These are phyloP conservation scores for Pholis gunnellus DNA, from an alignment of 2,113 vertebrate species.

Conservation along the genomic window DNA sequence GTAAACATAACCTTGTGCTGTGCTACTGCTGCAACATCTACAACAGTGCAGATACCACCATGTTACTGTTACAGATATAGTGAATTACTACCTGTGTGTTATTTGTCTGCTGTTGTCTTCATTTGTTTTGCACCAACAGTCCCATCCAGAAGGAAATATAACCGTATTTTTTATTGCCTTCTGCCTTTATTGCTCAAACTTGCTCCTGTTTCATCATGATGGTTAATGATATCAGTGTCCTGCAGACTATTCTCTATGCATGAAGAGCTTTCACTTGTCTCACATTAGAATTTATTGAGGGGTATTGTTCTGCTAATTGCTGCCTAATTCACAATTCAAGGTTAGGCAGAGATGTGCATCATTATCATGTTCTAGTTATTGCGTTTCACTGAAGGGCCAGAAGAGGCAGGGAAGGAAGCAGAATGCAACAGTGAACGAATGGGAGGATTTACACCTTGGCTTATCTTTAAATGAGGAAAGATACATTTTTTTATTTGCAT, in stretches of 20 bases:
- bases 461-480: not conserved
- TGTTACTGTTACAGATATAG: not conserved
- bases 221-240: constrained; percentile 27
- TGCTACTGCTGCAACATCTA: not conserved
- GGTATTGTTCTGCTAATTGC: not conserved
- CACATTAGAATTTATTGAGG: constrained; percentile 10
- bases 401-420: constrained; percentile 2
- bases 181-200: constrained; percentile 31
- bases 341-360: not conserved
- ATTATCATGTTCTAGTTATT: constrained; percentile 24
- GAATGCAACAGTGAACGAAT: not conserved
- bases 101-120: constrained; percentile 12
- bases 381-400: constrained; percentile 5
- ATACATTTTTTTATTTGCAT: not conserved
- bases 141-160: constrained; percentile 7
- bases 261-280: constrained; percentile 4
- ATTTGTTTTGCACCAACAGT: constrained; percentile 10
- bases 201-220: not conserved
- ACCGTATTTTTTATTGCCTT: constrained; percentile 17
- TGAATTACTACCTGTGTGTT: constrained; percentile 10
- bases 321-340: not conserved
- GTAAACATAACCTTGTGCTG: not conserved
- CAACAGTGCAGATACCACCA: not conserved
- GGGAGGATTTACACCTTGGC: too few relatives aligned
- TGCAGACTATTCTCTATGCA: not conserved